Conservation (phyloP, 2,113 vertebrate genomes). For the Tamias sibiricus region DNA sequence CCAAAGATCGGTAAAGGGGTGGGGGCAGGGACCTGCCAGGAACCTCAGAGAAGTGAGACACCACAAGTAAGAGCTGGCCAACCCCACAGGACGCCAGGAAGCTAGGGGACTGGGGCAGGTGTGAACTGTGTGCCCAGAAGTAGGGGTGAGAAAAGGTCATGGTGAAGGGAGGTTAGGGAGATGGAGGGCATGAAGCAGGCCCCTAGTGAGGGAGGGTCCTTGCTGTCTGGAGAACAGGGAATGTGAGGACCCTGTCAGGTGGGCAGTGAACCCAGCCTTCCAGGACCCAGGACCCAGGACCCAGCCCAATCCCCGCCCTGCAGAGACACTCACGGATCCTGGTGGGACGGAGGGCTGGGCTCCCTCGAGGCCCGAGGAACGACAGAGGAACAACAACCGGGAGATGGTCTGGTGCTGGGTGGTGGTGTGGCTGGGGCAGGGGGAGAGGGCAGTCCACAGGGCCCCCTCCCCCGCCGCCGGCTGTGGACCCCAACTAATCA, state of each 20-base stretch:
- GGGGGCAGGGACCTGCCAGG: background rate
- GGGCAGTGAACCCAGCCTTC: background rate
- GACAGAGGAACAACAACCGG: background rate
- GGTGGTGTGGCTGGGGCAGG: constrained; percentile 71
- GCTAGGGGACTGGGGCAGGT: background rate
- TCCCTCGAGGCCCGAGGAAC: constrained; percentile 78
- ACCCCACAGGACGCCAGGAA: constrained; percentile 13
- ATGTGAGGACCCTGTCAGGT: background rate
- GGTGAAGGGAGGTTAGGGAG: background rate
- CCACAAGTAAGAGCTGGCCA: background rate
- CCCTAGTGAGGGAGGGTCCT: background rate
- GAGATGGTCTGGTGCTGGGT: constrained; percentile 64
- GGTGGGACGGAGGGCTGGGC: constrained; percentile 79
- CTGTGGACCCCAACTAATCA: constrained; percentile 71
- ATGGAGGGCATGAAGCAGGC: background rate
- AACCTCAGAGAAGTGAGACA: constrained; percentile 12
- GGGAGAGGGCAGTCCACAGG: constrained; percentile 76
- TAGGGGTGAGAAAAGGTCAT: constrained; percentile 31
- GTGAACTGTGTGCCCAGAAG: background rate
- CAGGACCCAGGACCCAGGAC: constrained; percentile 66
- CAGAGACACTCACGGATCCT: constrained; percentile 84
- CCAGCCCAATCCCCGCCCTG: constrained; percentile 70
- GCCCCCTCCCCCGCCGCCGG: constrained; percentile 75
- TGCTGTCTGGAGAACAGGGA: background rate
- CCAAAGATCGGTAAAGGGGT: background rate